These are phyloP conservation scores for Acronicta aceris DNA, from an alignment of 2,888 invertebrate genomes.

Conservation along the genomic window DNA sequence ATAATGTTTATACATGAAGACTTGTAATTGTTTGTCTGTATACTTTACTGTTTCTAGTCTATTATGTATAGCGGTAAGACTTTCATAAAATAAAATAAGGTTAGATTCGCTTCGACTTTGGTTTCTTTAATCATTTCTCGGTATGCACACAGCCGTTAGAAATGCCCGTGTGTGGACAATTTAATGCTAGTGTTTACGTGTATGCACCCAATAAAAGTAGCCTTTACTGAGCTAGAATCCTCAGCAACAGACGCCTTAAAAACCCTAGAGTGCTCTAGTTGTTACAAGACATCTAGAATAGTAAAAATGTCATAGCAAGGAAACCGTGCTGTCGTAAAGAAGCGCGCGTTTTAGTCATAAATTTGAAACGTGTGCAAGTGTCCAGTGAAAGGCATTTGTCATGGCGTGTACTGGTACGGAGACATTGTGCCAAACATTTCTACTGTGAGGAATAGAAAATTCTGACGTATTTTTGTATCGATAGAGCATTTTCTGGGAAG, in stretches of 20 bases:
- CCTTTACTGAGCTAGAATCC: background rate
- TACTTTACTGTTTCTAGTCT: too few relatives aligned
- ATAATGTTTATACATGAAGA: too few relatives aligned
- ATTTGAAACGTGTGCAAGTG: conserved; percentile 50
- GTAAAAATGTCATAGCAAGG: conserved; percentile 36
- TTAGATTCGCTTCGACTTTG: too few relatives aligned
- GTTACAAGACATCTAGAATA: conserved; percentile 20
- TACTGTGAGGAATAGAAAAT: background rate
- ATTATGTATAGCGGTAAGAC: too few relatives aligned
- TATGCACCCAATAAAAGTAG: background rate
- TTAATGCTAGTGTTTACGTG: background rate
- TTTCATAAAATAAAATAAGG: too few relatives aligned
- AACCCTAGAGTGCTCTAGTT: conserved; percentile 16
- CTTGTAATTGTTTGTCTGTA: too few relatives aligned
- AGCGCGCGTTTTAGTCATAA: conserved; percentile 42
- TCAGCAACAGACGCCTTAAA: conserved; percentile 12
- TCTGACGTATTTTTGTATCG: too few relatives aligned
- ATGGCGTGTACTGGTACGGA: conserved; percentile 20
- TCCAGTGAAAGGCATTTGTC: conserved; percentile 44
- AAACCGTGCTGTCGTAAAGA: conserved; percentile 26
- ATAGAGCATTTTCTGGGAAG: too few relatives aligned
- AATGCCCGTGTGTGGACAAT: too few relatives aligned
- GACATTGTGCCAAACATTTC: conserved; percentile 18
- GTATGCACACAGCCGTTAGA: too few relatives aligned
- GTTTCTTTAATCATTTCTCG: too few relatives aligned